These are phyloP conservation scores for Lamellibrachia satsuma DNA, from an alignment of 2,888 invertebrate species.

Conservation along the genomic window DNA sequence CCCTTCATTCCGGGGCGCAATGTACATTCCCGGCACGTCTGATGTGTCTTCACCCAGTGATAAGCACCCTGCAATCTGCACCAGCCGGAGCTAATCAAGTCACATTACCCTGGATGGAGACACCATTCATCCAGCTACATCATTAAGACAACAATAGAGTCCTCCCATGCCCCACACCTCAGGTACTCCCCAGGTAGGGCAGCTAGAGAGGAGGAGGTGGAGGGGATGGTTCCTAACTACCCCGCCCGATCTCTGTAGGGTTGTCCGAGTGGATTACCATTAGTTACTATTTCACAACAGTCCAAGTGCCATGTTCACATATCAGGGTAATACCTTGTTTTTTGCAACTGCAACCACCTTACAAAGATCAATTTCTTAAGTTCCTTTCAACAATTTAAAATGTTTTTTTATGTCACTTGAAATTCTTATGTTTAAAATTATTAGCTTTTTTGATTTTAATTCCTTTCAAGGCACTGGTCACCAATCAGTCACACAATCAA, in stretches of 20 bases:
- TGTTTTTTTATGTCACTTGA: too few species aligned
- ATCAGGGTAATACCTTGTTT: too few species aligned
- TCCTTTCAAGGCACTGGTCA: too few species aligned
- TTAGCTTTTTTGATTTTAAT: too few species aligned
- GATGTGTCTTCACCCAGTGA: background rate
- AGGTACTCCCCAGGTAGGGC: background rate
- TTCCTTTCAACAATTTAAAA: too few species aligned
- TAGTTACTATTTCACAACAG: too few species aligned
- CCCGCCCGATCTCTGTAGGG: background rate
- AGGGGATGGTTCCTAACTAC: background rate
- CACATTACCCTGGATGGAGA: background rate
- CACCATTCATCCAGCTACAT: conserved; percentile 13
- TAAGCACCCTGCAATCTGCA: conserved; percentile 6
- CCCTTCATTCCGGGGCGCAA: background rate
- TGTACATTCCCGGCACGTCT: background rate
- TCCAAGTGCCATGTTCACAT: too few species aligned
- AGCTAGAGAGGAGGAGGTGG: background rate
- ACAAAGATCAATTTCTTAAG: too few species aligned
- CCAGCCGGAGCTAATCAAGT: background rate
- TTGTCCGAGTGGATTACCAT: too few species aligned
- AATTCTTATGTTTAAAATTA: too few species aligned
- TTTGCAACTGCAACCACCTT: too few species aligned
- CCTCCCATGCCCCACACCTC: background rate
- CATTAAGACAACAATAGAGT: background rate
- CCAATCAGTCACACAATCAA: too few species aligned